phyloP scores from a whole-genome alignment of 1,140 invertebrate genomes.

The Rhopalosiphum padi region DNA sequence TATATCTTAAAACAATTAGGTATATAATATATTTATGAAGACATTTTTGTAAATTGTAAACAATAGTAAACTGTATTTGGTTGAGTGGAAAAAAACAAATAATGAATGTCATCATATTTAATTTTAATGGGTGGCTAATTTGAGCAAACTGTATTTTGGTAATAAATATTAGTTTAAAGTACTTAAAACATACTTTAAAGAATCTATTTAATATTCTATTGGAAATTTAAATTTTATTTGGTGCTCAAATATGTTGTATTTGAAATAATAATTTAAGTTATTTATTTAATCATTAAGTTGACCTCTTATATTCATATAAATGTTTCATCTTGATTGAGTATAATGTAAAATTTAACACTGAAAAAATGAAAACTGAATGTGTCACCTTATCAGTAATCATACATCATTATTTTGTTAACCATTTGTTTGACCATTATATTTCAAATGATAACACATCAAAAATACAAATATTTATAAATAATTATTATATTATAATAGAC shows the following conservation, averaged over 20 bases:
- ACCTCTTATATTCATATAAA: not conserved
- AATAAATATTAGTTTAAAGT: not conserved
- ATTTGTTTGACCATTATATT: too few species aligned
- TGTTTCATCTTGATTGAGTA: not conserved
- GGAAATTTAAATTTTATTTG: not conserved
- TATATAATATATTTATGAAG: not conserved
- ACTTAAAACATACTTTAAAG: not conserved
- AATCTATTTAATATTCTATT: not conserved
- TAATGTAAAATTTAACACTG: not conserved
- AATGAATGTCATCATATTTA: not conserved
- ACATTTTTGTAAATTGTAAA: not conserved
- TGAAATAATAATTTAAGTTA: not conserved
- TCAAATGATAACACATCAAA: not conserved
- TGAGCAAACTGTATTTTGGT: not conserved
- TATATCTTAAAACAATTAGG: not conserved
- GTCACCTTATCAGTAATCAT: not conserved
- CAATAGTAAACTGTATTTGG: not conserved
- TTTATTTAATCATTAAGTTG: not conserved
- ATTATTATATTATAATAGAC: slow-evolving; percentile 35
- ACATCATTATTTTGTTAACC: not conserved
- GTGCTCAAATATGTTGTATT: slow-evolving; percentile 11
- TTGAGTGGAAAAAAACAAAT: not conserved
- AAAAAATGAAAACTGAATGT: not conserved
- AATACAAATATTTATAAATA: slow-evolving; percentile 5
- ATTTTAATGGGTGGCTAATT: not conserved